phyloP scores from a whole-genome alignment of 2,888 invertebrate species.

The Rotaria magnacalcarata region DNA sequence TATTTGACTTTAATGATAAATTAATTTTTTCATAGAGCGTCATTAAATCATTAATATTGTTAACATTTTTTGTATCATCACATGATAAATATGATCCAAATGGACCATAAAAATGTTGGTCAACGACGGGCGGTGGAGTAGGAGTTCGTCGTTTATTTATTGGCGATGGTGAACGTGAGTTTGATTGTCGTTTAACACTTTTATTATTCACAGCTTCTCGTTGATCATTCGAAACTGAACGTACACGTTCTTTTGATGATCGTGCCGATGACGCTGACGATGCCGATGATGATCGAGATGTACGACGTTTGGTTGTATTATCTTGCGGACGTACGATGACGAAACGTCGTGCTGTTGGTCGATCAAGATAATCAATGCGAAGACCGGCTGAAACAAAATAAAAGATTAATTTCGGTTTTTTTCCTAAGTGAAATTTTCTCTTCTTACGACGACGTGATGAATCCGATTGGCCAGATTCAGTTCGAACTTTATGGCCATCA shows the following conservation, averaged over 20 bases:
- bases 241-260: neutral
- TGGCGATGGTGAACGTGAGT: neutral
- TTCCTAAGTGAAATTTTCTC: too few relatives aligned
- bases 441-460: neutral
- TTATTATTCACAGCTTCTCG: neutral
- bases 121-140: neutral
- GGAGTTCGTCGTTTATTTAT: neutral
- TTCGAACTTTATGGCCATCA: neutral
- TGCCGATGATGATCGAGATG: neutral
- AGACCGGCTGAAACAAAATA: neutral
- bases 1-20: neutral
- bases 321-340: neutral
- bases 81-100: neutral
- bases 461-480: neutral
- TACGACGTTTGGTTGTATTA: neutral
- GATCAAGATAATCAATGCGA: constrained; percentile 21
- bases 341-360: constrained; percentile 7
- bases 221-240: neutral
- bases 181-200: neutral
- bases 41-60: neutral
- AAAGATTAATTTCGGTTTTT: neutral
- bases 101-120: neutral
- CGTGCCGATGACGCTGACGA: neutral
- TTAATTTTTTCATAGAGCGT: neutral
- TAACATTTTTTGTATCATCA: neutral